These are phyloP conservation scores for Terrapene triunguis DNA, from an alignment of 2,113 vertebrate genomes.

Conservation along the genomic window DNA sequence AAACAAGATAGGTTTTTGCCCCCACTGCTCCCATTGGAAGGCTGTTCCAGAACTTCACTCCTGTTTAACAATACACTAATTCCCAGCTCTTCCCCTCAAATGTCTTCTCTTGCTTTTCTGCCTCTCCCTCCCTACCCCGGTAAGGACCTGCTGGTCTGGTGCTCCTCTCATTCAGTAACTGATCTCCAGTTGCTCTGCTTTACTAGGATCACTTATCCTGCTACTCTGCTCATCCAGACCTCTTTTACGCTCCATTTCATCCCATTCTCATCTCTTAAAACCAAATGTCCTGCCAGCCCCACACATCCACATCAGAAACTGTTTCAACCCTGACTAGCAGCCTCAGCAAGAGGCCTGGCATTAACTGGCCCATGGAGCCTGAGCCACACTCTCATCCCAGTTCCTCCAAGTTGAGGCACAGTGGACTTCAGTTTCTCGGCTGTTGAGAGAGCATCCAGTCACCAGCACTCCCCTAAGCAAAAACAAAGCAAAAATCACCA, in stretches of 20 bases:
- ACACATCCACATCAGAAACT: neutral
- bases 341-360: neutral
- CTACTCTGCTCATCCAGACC: neutral
- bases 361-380: neutral
- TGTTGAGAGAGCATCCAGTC: neutral
- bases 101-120: neutral
- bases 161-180: neutral
- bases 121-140: neutral
- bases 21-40: too few relatives aligned
- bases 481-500: too few relatives aligned
- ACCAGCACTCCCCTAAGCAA: too few relatives aligned
- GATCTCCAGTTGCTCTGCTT: neutral
- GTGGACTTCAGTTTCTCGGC: neutral
- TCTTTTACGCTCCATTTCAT: too few relatives aligned
- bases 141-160: neutral
- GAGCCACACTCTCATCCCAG: neutral
- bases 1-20: too few relatives aligned
- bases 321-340: neutral
- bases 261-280: too few relatives aligned
- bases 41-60: neutral
- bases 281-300: too few relatives aligned
- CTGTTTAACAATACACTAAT: rapidly evolving
- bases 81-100: neutral
- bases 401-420: neutral
- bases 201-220: neutral